Evolutionary conservation across 2,888 invertebrate genomes (phyloP), one percentile per base, ranked within the genome.

Genomic region (Drosophila merina): DNA sequence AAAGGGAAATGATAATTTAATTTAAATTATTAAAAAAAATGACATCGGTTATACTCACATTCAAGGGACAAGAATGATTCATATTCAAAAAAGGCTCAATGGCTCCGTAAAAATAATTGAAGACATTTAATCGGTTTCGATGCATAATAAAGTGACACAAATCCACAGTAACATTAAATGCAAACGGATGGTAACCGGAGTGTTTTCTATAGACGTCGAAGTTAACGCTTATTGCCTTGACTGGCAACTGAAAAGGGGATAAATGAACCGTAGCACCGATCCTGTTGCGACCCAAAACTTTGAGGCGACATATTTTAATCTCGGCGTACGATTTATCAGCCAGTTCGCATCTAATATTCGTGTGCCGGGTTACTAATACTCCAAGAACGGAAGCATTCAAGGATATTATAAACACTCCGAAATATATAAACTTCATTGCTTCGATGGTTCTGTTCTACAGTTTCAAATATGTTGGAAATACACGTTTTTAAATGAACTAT

Each of bases 301-400:
- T 36, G 0, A 36, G n/a, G n/a, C 36, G 36, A 2, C 36, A 36
- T 36, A 6, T 12, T n/a, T 36, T 36, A 0, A 36, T 5, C 12
- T 25, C 31, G 0, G 12, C 1, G 10, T 2, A 40, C 4, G 67
- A 54, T 30, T 30, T 8, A 7, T 67, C 66, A 3, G 8, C 2
- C 12, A 14, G 1, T n/a, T 38, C 55, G 36, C 66, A 67, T n/a
- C 68, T 67, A 0, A 69, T 57, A 10, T 69, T 69, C 0, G 45
- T 69, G 3, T 55, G 57, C 7, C 69, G 68, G 4, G 62, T 62
- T 28, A 6, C 2, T 10, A 25, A 6, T 0, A 30, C 12, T 7
- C 44, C 20, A 8, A 4, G 6, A 3, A n/a, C 5, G 1, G 8
- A 4, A 10, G 2, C 10, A 20, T 5, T 7, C 0, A 45, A 9